Base-by-base conservation (phyloP, 1,140 invertebrate species). In the Wiebesia pumilae region DNA sequence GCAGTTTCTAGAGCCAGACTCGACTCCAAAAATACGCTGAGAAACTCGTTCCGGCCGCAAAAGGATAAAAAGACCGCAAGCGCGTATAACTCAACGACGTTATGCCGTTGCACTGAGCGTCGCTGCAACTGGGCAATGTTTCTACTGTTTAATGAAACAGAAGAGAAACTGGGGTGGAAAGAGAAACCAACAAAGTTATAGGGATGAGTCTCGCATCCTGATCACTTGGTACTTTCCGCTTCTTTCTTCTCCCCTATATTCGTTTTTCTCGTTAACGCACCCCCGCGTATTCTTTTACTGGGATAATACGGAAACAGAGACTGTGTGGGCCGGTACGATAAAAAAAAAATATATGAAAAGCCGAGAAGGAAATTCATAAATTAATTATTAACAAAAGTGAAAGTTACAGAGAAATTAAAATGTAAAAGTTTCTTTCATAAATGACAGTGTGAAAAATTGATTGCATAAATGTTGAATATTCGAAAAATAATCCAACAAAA, bases 131-230 rank as follows among this genome's bases (percentile, higher is more conserved):
- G 81, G 54, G 88, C 85, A 85, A 71, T 88, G 87, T 88, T 83
- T 85, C 85, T 73, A 81, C 65, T 86, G 88, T 87, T 89, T 92
- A 93, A 93, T 92, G 92, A 93, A 93, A 91, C 90, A 94, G 93
- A 92, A 94, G 93, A 91, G 93, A 94, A 89, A 92, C 75, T 21
- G 90, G 35, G 65, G 40, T 40, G 73, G 1, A 51, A 33, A 40
- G 54, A 80, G 75, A 35, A 35, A 27, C 9, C 30, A 40, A 54
- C 1, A 51, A 65, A n/a, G 40, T 81, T 85, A 79, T 47, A 4
- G 27, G 54, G 33, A 83, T 24, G 35, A 77, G 43, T 30, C n/a
- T 35, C 88, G 21, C 27, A 77, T 69, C 82, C 87, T 81, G 73
- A 86, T 85, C 81, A 67, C 77, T 77, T 83, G 47, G 38, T n/a